Evolutionary conservation across 1,140 invertebrate species (phyloP).

Genomic region (Onthophagus taurus): DNA sequence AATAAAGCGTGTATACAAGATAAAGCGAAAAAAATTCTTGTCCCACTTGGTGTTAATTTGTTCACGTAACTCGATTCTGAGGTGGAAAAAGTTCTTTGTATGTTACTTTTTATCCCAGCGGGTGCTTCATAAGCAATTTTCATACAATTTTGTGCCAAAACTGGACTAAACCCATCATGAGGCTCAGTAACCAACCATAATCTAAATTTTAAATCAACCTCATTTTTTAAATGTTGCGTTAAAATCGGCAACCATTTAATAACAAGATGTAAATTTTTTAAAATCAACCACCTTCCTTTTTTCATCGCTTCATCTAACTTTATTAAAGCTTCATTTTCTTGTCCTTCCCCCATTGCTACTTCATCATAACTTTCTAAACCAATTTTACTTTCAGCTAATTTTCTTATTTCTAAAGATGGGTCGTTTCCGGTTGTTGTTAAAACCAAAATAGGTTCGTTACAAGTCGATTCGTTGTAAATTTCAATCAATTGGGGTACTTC

Average conservation of each 20-base stretch:
- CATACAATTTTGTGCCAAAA: slow-evolving; percentile 38
- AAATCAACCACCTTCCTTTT: slow-evolving; percentile 54
- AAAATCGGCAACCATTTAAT: slow-evolving; percentile 65
- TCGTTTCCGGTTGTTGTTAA: slow-evolving; percentile 68
- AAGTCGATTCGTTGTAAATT: slow-evolving; percentile 47
- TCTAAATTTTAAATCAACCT: slow-evolving; percentile 29
- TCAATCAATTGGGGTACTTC: slow-evolving; percentile 50
- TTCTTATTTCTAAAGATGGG: slow-evolving; percentile 67
- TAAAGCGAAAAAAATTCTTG: slow-evolving; percentile 56
- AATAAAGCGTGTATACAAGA: slow-evolving; percentile 79
- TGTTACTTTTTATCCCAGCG: slow-evolving; percentile 50
- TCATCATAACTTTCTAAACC: slow-evolving; percentile 51
- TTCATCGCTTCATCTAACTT: slow-evolving; percentile 28
- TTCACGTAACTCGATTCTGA: slow-evolving; percentile 32
- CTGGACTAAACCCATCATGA: slow-evolving; percentile 55
- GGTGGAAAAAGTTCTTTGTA: slow-evolving; percentile 40
- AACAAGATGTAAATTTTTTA: slow-evolving; percentile 86
- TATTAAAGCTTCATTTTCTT: slow-evolving; percentile 56
- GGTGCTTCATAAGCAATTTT: slow-evolving; percentile 83
- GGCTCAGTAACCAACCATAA: slow-evolving; percentile 69
- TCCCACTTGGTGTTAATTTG: slow-evolving; percentile 27
- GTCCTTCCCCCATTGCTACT: slow-evolving; percentile 41
- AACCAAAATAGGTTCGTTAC: slow-evolving; percentile 63
- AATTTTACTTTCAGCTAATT: slow-evolving; percentile 48
- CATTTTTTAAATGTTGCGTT: slow-evolving; percentile 57